A percentile compares a stretch with the other conserved stretches of the same genome.
These are phyloP conservation scores for Chrysogorgia sp. DNA, from an alignment of 92 coral and sea anemone genomes.

Conservation along the genomic window DNA sequence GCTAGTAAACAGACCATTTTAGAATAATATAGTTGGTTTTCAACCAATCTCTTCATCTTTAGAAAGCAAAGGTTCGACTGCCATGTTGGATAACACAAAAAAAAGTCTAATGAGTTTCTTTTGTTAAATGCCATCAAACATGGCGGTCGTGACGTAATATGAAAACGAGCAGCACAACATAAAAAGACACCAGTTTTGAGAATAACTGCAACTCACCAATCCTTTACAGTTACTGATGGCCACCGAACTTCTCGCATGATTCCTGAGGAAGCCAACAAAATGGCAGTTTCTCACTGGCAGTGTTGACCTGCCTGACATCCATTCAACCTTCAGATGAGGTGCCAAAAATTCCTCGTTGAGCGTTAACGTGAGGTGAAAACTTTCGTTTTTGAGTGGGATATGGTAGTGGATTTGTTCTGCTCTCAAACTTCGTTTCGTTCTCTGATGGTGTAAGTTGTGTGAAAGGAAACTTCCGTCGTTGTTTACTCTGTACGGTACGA, in stretches of 20 bases:
- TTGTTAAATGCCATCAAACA: no score
- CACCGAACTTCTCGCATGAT: conserved; percentile 74
- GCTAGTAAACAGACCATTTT: no score
- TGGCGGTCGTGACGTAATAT: no score
- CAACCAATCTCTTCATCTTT: no score
- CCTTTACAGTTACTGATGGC: conserved; percentile 89
- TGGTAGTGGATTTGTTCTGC: conserved; percentile 63
- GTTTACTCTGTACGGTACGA: conserved; percentile 67
- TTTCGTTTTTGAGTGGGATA: conserved; percentile 70
- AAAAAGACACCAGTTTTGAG: no score
- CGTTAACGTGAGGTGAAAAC: conserved; percentile 68
- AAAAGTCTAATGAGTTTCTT: no score
- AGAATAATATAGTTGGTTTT: no score
- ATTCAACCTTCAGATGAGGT: conserved; percentile 73
- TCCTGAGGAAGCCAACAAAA: conserved; percentile 73
- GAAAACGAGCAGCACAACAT: no score
- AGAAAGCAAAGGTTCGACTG: no score
- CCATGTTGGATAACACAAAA: no score
- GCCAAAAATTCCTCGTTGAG: conserved; percentile 61
- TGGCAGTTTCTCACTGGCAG: conserved; percentile 70
- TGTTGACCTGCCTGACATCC: conserved; percentile 48
- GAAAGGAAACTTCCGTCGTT: conserved; percentile 72
- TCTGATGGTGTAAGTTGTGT: conserved; percentile 59
- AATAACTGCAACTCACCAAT: conserved; percentile 93
- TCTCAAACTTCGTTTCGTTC: conserved; percentile 11